Conservation (phyloP, 2,113 vertebrate species). For the Helogale parvula region DNA sequence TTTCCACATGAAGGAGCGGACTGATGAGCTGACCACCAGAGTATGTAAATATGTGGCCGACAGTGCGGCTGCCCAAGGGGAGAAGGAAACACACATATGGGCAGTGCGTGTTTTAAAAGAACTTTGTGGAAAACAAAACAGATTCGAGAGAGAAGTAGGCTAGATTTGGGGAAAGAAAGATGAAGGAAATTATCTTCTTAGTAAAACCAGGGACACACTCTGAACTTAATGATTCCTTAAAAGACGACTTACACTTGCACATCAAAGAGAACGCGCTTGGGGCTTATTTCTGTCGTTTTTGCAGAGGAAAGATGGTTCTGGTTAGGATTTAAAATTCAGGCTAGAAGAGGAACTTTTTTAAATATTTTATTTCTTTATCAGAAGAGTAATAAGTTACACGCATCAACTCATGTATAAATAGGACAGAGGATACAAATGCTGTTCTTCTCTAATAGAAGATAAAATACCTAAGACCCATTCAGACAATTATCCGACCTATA, state of each 20-base stretch:
- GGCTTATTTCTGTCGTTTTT: constrained; percentile 17
- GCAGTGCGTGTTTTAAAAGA: constrained; percentile 48
- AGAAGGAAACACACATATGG: constrained; percentile 45
- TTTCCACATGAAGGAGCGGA: constrained; percentile 41
- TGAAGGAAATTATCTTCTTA: constrained; percentile 43
- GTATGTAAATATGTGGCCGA: constrained; percentile 57
- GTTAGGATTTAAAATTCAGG: constrained; percentile 23
- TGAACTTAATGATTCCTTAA: constrained; percentile 46
- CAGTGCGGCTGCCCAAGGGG: constrained; percentile 8
- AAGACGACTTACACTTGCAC: background rate
- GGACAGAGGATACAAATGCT: background rate
- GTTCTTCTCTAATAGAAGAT: background rate
- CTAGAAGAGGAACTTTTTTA: background rate
- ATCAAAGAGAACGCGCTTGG: background rate
- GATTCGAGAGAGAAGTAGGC: constrained; percentile 47
- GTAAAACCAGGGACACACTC: background rate
- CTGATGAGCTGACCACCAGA: constrained; percentile 53
- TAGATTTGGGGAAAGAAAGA: constrained; percentile 39
- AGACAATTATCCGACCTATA: background rate
- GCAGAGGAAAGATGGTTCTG: background rate
- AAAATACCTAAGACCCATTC: background rate
- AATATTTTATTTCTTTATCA: background rate
- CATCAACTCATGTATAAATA: background rate
- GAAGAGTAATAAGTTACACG: constrained; percentile 1
- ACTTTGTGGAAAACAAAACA: constrained; percentile 54